A percentile compares a stretch with the other conserved stretches of the same genome.
phyloP scores from a whole-genome alignment of 2,888 invertebrate species.

The Strigamia transsilvanica region DNA sequence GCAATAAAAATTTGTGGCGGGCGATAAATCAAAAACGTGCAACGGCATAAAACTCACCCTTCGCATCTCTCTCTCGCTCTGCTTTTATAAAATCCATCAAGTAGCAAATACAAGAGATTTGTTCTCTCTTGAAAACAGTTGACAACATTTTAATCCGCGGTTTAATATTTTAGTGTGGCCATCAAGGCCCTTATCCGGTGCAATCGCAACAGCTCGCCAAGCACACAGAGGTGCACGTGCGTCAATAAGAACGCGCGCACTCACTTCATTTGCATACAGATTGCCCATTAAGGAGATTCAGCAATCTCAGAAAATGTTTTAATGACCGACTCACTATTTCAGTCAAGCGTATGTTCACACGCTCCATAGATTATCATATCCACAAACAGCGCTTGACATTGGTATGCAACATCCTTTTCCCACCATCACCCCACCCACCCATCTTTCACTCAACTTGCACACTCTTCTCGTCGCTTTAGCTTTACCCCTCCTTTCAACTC shows the following conservation, averaged over 20 bases:
- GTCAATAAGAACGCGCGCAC: conserved; percentile 28
- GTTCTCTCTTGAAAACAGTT: conserved; percentile 13
- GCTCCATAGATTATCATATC: conserved; percentile 47
- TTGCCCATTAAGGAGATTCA: conserved; percentile 51
- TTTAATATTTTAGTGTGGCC: conserved; percentile 43
- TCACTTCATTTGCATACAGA: conserved; percentile 51
- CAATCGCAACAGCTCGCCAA: conserved; percentile 30
- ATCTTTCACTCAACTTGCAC: conserved; percentile 26
- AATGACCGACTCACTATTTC: conserved; percentile 48
- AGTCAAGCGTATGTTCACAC: conserved; percentile 45
- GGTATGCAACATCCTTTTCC: conserved; percentile 43
- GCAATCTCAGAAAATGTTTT: conserved; percentile 42
- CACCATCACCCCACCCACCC: conserved; percentile 22
- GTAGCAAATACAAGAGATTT: conserved; percentile 28
- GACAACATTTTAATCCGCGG: conserved; percentile 25
- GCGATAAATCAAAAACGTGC: conserved; percentile 50
- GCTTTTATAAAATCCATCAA: conserved; percentile 26
- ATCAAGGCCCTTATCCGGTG: conserved; percentile 17
- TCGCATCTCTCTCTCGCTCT: not conserved
- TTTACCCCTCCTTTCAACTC: conserved; percentile 17
- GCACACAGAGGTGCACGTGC: conserved; percentile 32
- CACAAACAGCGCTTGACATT: conserved; percentile 49
- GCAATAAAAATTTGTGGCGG: conserved; percentile 46
- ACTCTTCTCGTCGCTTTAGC: not conserved
- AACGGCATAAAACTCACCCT: conserved; percentile 26